Evolutionary conservation across 1,140 invertebrate genomes (phyloP), one percentile per base, ranked within the genome.

Genomic region (Cherax destructor): DNA sequence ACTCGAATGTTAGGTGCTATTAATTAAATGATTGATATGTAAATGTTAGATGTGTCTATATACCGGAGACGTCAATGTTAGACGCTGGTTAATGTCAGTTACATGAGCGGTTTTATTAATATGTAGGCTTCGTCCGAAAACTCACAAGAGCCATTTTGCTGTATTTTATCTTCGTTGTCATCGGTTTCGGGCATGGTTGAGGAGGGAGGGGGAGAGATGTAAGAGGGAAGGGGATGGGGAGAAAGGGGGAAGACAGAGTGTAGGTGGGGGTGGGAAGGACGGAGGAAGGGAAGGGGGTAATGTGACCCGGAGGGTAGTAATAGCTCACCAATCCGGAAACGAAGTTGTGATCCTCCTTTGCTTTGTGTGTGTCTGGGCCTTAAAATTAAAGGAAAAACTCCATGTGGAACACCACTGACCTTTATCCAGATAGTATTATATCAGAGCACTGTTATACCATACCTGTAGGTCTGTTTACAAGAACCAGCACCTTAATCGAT

Each of bases 401-500:
- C 52, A 6, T 10, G 52, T 56, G 5, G 5, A 6, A 4, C 52
- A 4, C 10, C 52, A 4, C 61, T 65, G 6, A 65, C 61, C 61
- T 16, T 10, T 16, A 13, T 16, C 61, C 13, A 65, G 11, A 3
- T 65, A 65, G 18, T 65, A 21, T 16, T 65, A 21, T 16, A 65
- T 65, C 61, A 65, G 3, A 4, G 16, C 3, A 21, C 18, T 65
- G 16, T 3, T 65, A 16, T 65, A 21, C 10, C 13, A 10, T 16
- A 65, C 61, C 61, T 65, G 61, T 56, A 56, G 4, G 52, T 56
- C 52, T 10, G 4, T 56, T 56, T 10, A 13, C 61, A 3, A 16
- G 61, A 4, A 16, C 24, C 80, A 59, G n/a, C 80, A 83, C 80
- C 80, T 83, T 83, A 59, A 83, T 83, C 80, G 80, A 83, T 59